Evolutionary conservation across 2,888 invertebrate genomes (phyloP).

Genomic region (Drosophila pseudotakahashii): DNA sequence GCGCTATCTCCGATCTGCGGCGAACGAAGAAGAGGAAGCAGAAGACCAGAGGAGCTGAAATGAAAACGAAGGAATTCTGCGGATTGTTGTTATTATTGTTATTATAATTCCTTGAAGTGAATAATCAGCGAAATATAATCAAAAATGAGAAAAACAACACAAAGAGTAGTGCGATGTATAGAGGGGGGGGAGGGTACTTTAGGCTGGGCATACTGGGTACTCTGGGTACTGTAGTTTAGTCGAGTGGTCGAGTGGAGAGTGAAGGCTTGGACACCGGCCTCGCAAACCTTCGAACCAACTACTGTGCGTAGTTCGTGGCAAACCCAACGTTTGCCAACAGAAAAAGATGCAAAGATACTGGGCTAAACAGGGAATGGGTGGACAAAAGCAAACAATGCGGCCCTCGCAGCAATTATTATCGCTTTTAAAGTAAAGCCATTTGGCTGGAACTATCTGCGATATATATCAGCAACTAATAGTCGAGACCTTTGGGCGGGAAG

Average conservation of each 20-base stretch:
- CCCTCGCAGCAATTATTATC: slow-evolving; percentile 79
- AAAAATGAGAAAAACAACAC: slow-evolving; percentile 70
- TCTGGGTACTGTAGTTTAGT: slow-evolving; percentile 6
- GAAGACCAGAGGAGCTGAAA: slow-evolving; percentile 40
- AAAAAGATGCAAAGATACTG: slow-evolving; percentile 40
- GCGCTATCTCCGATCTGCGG: slow-evolving; percentile 80
- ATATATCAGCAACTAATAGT: slow-evolving; percentile 33
- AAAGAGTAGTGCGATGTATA: slow-evolving; percentile 32
- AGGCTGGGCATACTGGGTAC: neutral
- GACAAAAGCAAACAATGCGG: slow-evolving; percentile 61
- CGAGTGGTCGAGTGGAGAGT: slow-evolving; percentile 33
- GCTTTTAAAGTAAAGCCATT: slow-evolving; percentile 35
- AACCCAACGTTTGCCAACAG: slow-evolving; percentile 8
- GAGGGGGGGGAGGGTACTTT: neutral
- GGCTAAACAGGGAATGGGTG: slow-evolving; percentile 37
- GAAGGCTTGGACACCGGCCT: slow-evolving; percentile 55
- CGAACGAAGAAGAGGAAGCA: slow-evolving; percentile 62
- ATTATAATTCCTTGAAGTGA: slow-evolving; percentile 84
- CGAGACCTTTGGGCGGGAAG: slow-evolving; percentile 14
- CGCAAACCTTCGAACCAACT: slow-evolving; percentile 37
- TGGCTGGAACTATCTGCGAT: slow-evolving; percentile 34
- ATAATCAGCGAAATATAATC: slow-evolving; percentile 83
- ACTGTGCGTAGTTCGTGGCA: slow-evolving; percentile 34
- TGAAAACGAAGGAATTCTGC: slow-evolving; percentile 79
- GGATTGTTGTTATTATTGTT: slow-evolving; percentile 84